Evolutionary conservation across 1,140 invertebrate genomes (phyloP).

Genomic region (Amyelois transitella): DNA sequence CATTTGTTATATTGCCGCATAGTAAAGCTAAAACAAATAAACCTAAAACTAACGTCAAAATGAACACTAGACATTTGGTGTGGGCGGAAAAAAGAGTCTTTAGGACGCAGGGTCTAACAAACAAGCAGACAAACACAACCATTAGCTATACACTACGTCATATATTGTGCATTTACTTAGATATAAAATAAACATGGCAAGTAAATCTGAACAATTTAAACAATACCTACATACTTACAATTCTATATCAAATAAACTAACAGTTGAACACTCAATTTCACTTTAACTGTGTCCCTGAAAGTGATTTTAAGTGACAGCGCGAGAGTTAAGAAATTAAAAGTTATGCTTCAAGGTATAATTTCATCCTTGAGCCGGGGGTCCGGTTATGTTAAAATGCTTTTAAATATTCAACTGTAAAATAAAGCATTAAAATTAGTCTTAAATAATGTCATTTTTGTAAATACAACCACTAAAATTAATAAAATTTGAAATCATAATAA

Average conservation of each 20-base stretch:
- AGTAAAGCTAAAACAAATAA: not conserved
- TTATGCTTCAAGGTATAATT: too few relatives aligned
- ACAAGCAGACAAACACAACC: not conserved
- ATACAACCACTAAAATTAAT: slow-evolving; percentile 22
- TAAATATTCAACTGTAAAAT: not conserved
- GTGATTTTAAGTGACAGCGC: too few relatives aligned
- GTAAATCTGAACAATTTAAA: slow-evolving; percentile 9
- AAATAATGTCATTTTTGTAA: slow-evolving; percentile 29
- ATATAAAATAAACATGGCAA: slow-evolving; percentile 12
- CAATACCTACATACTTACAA: too few relatives aligned
- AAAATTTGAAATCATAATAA: slow-evolving; percentile 30
- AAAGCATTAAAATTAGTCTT: too few relatives aligned
- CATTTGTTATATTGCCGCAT: too few relatives aligned
- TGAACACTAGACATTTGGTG: slow-evolving; percentile 35
- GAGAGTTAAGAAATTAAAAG: too few relatives aligned
- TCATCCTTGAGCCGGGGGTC: too few relatives aligned
- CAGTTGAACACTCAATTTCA: too few relatives aligned
- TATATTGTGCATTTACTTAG: slow-evolving; percentile 13
- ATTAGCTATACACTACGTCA: not conserved
- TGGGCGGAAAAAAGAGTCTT: slow-evolving; percentile 2
- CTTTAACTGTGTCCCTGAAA: too few relatives aligned
- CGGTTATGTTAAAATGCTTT: too few relatives aligned
- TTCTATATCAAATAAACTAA: too few relatives aligned
- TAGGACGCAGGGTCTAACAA: not conserved
- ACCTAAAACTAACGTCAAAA: slow-evolving; percentile 6